A percentile compares a stretch with the other conserved stretches of the same genome.
phyloP scores from a whole-genome alignment of 1,140 invertebrate genomes.

The Microplitis mediator region DNA sequence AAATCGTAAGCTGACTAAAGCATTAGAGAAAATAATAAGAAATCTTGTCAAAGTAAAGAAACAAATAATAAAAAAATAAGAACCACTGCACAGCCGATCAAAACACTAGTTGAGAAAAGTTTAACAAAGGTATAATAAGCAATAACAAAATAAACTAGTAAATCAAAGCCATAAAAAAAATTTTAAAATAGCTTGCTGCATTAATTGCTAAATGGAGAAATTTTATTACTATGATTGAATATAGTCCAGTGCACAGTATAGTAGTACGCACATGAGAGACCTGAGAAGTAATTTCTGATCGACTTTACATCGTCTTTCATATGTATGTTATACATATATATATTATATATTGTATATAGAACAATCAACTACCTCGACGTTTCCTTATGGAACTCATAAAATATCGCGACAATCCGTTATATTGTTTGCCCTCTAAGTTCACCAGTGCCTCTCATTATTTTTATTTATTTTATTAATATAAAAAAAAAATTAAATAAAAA shows the following conservation, averaged over 20 bases:
- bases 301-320: constrained; percentile 9
- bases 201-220: constrained; percentile 8
- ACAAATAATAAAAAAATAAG: neutral
- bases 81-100: neutral
- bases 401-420: constrained; percentile 36
- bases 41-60: no score
- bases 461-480: no score
- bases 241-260: neutral
- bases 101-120: neutral
- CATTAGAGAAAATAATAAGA: no score
- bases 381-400: constrained; percentile 57
- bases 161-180: neutral
- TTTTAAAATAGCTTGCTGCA: neutral
- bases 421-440: no score
- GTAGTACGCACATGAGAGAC: neutral
- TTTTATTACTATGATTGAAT: constrained; percentile 5
- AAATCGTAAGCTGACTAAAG: no score
- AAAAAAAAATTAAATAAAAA: no score
- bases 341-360: constrained; percentile 31
- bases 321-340: neutral
- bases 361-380: constrained; percentile 46
- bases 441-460: constrained; percentile 5
- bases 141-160: neutral
- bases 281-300: constrained; percentile 12
- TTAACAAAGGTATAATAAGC: no score